Evolutionary conservation across 2,797 vertebrate genomes (phyloP).

Genomic region (Tragopan temminckii): DNA sequence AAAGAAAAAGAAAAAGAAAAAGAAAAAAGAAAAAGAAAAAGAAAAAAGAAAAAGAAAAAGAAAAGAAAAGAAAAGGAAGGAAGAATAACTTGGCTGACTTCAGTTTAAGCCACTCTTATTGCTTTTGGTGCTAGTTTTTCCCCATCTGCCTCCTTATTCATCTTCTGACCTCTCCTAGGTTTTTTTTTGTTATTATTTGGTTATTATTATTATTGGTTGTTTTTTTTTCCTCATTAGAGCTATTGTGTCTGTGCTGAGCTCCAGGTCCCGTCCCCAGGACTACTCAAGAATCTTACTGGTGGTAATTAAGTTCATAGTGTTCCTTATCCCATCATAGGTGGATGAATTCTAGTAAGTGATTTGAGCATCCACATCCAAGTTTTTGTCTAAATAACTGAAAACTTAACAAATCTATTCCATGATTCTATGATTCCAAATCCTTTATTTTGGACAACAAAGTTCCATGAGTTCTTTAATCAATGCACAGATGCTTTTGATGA

Average conservation of each 20-base stretch:
- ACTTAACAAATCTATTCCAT: background rate
- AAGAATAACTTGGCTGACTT: background rate
- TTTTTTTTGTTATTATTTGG: too few relatives aligned
- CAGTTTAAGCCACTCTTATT: background rate
- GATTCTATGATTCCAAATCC: too few relatives aligned
- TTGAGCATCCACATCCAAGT: background rate
- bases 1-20: too few relatives aligned
- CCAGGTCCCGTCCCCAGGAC: background rate
- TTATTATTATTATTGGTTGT: background rate
- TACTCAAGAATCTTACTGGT: background rate
- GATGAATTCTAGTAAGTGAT: background rate
- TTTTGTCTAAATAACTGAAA: background rate
- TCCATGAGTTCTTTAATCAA: background rate
- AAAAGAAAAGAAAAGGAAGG: too few relatives aligned
- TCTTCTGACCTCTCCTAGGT: background rate
- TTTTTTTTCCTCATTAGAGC: background rate
- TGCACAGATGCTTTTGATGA: background rate
- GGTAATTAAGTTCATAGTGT: rapidly evolving
- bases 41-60: too few relatives aligned
- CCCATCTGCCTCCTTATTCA: too few relatives aligned
- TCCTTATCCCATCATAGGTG: background rate
- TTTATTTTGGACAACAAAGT: background rate
- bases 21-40: rapidly evolving
- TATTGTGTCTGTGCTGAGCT: background rate
- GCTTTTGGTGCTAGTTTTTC: background rate